Evolutionary conservation across 2,797 vertebrate species (phyloP), one percentile per base, ranked within the genome.

Genomic region (Sebastes jordani): DNA sequence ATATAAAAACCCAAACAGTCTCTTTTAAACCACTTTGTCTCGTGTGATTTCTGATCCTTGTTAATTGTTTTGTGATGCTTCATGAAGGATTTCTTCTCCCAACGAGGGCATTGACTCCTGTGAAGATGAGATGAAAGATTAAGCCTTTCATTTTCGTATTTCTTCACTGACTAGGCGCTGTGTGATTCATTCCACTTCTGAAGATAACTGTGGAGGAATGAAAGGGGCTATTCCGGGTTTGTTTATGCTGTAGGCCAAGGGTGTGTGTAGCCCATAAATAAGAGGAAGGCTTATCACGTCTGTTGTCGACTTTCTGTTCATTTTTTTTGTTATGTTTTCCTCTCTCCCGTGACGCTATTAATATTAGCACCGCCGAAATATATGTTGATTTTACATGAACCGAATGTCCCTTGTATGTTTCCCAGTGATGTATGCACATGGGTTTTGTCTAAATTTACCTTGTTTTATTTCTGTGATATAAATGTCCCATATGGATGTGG

Each of bases 211-310:
- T 71, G 46, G 30, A 78, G 76, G 73, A 85, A 88, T 90, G 76
- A 92, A 93, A 88, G 66, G 38, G 59, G 75, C 85, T 79, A 90
- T 92, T 93, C 79, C 89, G 83, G 70, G 82, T 89, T 91, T 94
- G 89, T 93, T 93, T 89, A 91, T 87, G 86, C 93, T 93, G 71
- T 76, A 89, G 92, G 91, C 89, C 80, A 89, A 46, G 69, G 74
- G 69, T 83, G 87, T 86, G 70, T 83, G 66, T 52, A 71, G 23
- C 22, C 81, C 66, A 83, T 80, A 90, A 86, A 91, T 85, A 87
- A 87, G 71, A 85, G 25, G 58, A 79, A 73, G 27, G 82, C 52
- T 80, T 85, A 81, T 81, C n/a, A 3, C 6, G 22, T 76, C 78
- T 89, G 49, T 65, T 87, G 69, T 78, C 14, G 58, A 78, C 72